A percentile compares a stretch with the other conserved stretches of the same genome.
Evolutionary conservation across 1,140 invertebrate genomes (phyloP).

Genomic region (Drosophila pectinifera): DNA sequence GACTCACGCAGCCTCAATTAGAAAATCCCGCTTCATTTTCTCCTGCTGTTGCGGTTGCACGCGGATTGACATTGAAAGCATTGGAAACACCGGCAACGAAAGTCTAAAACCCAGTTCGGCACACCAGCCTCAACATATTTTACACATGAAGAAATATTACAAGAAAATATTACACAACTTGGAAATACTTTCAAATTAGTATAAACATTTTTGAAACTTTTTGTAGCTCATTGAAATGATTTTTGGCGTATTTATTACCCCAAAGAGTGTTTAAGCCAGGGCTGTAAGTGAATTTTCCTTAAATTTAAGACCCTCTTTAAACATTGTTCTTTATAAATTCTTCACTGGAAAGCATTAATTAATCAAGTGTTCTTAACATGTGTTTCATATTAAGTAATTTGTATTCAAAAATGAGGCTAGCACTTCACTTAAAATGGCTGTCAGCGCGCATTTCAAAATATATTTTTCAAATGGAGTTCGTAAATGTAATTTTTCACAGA

Average conservation of each 20-base stretch:
- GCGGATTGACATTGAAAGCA: slow-evolving; percentile 58
- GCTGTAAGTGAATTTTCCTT: no score
- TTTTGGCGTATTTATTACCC: not conserved
- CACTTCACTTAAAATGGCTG: not conserved
- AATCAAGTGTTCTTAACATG: rapidly evolving
- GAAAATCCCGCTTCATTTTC: slow-evolving; percentile 45
- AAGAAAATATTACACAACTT: not conserved
- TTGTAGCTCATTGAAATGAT: not conserved
- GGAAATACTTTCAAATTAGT: not conserved
- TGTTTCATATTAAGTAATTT: slow-evolving; percentile 1
- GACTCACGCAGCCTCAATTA: slow-evolving; percentile 33
- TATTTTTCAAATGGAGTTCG: not conserved
- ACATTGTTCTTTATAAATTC: not conserved
- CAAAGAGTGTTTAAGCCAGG: no score
- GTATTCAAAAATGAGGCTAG: not conserved
- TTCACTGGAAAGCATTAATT: not conserved
- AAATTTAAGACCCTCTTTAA: not conserved
- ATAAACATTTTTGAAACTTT: no score
- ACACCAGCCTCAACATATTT: slow-evolving; percentile 9
- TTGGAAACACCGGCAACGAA: slow-evolving; percentile 8
- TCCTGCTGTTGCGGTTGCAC: slow-evolving; percentile 41
- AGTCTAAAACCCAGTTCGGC: slow-evolving; percentile 26
- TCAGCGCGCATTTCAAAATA: slow-evolving; percentile 1
- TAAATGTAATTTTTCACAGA: not conserved
- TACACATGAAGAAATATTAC: slow-evolving; percentile 12